A percentile compares a stretch with the other conserved stretches of the same genome.
These are phyloP conservation scores for Coreoperca whiteheadi DNA, from an alignment of 2,113 vertebrate genomes.

Conservation along the genomic window DNA sequence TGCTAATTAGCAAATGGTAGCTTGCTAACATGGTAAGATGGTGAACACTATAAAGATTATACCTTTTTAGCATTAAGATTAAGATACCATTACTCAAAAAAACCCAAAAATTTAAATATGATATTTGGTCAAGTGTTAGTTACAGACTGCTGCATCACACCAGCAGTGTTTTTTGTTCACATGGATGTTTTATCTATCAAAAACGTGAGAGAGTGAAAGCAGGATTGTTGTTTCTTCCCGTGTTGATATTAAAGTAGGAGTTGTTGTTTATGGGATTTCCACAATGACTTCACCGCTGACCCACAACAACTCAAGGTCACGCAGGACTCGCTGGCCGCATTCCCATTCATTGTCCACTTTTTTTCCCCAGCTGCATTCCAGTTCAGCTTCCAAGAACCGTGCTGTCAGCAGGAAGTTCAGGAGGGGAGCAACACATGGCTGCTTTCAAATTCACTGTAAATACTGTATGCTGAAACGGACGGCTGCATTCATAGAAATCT, in stretches of 20 bases:
- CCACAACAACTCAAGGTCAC: conserved; percentile 48
- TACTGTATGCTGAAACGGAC: conserved; percentile 1
- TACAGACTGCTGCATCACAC: conserved; percentile 60
- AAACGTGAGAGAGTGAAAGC: conserved; percentile 38
- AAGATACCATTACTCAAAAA: conserved; percentile 20
- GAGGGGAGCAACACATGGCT: conserved; percentile 7
- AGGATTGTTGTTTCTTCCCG: conserved; percentile 24
- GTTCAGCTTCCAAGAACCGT: conserved; percentile 42
- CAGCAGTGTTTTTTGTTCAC: not conserved
- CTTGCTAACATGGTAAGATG: not conserved
- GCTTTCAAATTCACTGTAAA: conserved; percentile 31
- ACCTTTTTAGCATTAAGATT: too few species aligned
- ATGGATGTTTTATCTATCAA: conserved; percentile 28
- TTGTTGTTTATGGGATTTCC: conserved; percentile 49
- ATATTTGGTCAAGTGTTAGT: conserved; percentile 29
- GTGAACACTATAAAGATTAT: not conserved
- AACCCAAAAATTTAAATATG: not conserved
- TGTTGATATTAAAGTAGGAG: conserved; percentile 47
- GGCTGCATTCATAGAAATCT: conserved; percentile 8
- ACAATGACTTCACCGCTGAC: conserved; percentile 47
- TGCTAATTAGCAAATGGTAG: too few species aligned
- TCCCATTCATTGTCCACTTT: conserved; percentile 55
- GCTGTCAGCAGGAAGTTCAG: conserved; percentile 56
- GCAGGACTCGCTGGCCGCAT: conserved; percentile 15
- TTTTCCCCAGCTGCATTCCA: conserved; percentile 36